These are phyloP conservation scores for Drosophila truncata DNA, from an alignment of 1,140 invertebrate genomes.

Conservation along the genomic window DNA sequence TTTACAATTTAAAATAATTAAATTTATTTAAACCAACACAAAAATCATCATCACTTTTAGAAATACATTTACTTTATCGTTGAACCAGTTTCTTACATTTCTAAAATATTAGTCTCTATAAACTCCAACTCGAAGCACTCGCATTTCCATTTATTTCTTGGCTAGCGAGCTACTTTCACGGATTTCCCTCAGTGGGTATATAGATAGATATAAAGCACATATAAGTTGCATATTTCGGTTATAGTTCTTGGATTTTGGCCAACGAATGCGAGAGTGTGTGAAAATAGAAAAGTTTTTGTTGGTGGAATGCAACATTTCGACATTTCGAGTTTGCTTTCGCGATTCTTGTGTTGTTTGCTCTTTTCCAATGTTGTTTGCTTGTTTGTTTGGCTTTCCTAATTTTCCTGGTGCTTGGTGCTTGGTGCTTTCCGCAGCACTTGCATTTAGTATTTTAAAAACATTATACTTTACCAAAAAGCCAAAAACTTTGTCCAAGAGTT, in stretches of 20 bases:
- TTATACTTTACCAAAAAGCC: slow-evolving; percentile 40
- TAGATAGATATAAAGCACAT: slow-evolving; percentile 38
- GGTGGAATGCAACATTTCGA: slow-evolving; percentile 73
- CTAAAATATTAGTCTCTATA: slow-evolving; percentile 4
- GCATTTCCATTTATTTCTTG: slow-evolving; percentile 48
- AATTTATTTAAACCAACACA: background rate
- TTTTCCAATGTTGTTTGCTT: slow-evolving; percentile 37
- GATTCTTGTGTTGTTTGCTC: slow-evolving; percentile 34
- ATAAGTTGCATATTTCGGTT: slow-evolving; percentile 62
- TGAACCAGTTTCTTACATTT: slow-evolving; percentile 5
- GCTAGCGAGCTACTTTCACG: slow-evolving; percentile 58
- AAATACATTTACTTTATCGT: slow-evolving; percentile 4
- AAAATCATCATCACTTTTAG: background rate
- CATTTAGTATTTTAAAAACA: slow-evolving; percentile 75
- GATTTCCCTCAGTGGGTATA: slow-evolving; percentile 37
- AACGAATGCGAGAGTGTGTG: slow-evolving; percentile 69
- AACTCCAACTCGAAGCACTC: slow-evolving; percentile 14
- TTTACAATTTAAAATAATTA: background rate
- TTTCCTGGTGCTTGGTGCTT: slow-evolving; percentile 48
- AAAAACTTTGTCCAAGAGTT: slow-evolving; percentile 49
- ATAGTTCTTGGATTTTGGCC: slow-evolving; percentile 82
- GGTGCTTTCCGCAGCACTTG: slow-evolving; percentile 22
- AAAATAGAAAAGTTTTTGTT: slow-evolving; percentile 72
- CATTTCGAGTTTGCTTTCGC: slow-evolving; percentile 18
- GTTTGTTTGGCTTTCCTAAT: slow-evolving; percentile 49